Evolutionary conservation across 2,888 invertebrate genomes (phyloP), one percentile per base, ranked within the genome.

Genomic region (Micropterix aruncella): DNA sequence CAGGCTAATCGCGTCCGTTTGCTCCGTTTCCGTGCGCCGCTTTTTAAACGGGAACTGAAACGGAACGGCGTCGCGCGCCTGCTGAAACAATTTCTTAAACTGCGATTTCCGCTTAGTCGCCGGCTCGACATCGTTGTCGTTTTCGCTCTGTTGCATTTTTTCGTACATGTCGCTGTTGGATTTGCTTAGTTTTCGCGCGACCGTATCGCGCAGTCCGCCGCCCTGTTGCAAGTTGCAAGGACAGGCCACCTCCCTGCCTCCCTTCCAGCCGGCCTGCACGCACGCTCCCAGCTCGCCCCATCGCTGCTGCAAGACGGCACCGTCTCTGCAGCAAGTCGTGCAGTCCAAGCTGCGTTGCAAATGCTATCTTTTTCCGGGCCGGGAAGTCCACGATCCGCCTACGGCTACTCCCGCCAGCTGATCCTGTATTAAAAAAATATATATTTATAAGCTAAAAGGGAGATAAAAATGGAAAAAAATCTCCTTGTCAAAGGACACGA

Each of bases 291-390:
- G 12, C 27, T 27, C 27, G 27, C 12, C 12, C 27, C 27, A 27
- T 5, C 27, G 7, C 7, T 27, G 27, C 12, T 27, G 27, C 27
- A 27, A 27, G 5, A 27, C 12, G 7, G 27, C 12, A 12, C 12
- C 12, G 27, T 27, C 12, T 27, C 27, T 27, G 60, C 71, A 71
- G 58, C 71, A 71, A 43, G 66, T 65, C 49, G 69, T 69, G 58
- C 74, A 74, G 60, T 73, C 72, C 60, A 74, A 72, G 62, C 74
- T 70, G 65, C 68, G 63, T 58, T 68, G 68, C 55, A 68, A 67
- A 53, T 69, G 73, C 68, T 72, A 70, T 58, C 74, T 74, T 52
- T 73, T 73, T 51, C 72, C 68, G 42, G 51, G 52, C 46, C 71
- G 66, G 3, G 27, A 27, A 40, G 50, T 47, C 41, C 52, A 50